Percentiles rank a stretch among this genome's conserved stretches.
These are phyloP conservation scores for Melinopterus prodromus DNA, from an alignment of 2,888 invertebrate species.

Conservation along the genomic window DNA sequence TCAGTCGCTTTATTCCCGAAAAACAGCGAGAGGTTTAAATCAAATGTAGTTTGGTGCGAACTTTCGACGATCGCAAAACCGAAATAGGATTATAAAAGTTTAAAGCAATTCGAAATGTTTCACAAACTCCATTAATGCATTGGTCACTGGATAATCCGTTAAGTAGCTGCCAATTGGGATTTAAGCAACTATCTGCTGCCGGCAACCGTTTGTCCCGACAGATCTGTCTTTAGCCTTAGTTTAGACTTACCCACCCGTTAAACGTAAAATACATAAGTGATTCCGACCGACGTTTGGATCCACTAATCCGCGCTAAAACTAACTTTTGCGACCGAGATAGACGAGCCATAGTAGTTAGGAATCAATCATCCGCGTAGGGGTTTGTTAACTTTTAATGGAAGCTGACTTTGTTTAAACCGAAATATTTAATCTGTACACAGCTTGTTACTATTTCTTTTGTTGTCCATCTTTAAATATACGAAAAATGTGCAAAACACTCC, in stretches of 20 bases:
- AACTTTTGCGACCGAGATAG: not conserved
- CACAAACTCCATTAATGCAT: slow-evolving; percentile 38
- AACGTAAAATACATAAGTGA: not conserved
- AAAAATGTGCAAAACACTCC: too few relatives aligned
- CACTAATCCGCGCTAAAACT: not conserved
- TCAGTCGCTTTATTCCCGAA: too few relatives aligned
- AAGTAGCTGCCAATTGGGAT: slow-evolving; percentile 46
- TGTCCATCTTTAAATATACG: too few relatives aligned
- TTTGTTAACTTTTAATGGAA: not conserved
- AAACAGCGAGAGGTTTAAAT: slow-evolving; percentile 17
- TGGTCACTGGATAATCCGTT: slow-evolving; percentile 46
- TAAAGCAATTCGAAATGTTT: slow-evolving; percentile 39
- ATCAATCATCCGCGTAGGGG: not conserved
- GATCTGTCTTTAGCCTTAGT: not conserved
- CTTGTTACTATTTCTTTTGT: too few relatives aligned
- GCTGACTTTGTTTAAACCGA: too few relatives aligned
- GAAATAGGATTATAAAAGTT: slow-evolving; percentile 38
- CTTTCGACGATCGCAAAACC: slow-evolving; percentile 31
- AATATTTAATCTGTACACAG: too few relatives aligned
- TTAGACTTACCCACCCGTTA: not conserved
- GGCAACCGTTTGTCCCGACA: not conserved
- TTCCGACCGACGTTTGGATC: not conserved
- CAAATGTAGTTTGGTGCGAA: slow-evolving; percentile 25
- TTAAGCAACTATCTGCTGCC: slow-evolving; percentile 26
- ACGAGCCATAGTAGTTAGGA: not conserved